A percentile compares a stretch with the other conserved stretches of the same genome.
phyloP scores from a whole-genome alignment of 2,888 invertebrate species.

The Phortica okadai region DNA sequence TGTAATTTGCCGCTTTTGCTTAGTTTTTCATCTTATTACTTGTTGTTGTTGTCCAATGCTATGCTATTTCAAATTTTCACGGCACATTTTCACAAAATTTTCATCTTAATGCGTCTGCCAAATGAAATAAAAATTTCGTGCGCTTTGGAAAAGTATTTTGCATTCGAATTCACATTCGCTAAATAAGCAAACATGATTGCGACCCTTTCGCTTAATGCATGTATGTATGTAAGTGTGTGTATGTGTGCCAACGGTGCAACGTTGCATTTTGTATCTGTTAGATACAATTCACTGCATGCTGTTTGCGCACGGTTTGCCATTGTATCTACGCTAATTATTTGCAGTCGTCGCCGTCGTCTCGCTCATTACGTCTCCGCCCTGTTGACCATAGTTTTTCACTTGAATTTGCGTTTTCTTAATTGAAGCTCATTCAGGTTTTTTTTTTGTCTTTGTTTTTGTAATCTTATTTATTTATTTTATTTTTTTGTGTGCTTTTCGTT shows the following conservation, averaged over 20 bases:
- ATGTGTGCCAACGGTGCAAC: not conserved
- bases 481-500: not conserved
- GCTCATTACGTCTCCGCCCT: not conserved
- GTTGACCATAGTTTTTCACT: not conserved
- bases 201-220: constrained; percentile 2
- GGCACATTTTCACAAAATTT: not conserved
- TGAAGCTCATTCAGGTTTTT: constrained; percentile 25
- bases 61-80: not conserved
- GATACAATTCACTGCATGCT: constrained; percentile 1
- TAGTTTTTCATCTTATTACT: not conserved
- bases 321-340: constrained; percentile 17
- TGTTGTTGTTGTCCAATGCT: not conserved
- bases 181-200: not conserved
- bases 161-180: not conserved
- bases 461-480: not conserved
- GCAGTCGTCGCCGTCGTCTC: not conserved
- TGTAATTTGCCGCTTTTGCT: not conserved
- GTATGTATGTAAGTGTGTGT: not conserved
- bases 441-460: not conserved
- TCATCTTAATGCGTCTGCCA: not conserved
- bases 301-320: constrained; percentile 2
- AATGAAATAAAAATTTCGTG: constrained; percentile 7
- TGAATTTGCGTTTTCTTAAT: constrained; percentile 25
- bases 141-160: not conserved
- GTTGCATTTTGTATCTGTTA: constrained; percentile 10